Conservation (phyloP, 2,888 invertebrate genomes). For the Drosophila sordidapex region DNA sequence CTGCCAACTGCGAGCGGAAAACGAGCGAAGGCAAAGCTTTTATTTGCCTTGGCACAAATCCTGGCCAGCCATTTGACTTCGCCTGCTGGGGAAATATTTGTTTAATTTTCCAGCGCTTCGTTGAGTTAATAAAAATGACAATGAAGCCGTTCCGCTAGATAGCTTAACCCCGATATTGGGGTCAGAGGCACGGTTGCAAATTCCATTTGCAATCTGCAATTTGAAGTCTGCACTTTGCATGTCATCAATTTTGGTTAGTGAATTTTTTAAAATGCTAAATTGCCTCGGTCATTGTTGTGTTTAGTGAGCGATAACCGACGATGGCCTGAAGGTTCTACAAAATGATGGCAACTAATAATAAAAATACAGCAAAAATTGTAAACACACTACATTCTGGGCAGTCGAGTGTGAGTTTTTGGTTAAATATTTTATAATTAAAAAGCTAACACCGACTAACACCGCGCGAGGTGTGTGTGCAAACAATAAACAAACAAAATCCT, state of each 20-base stretch:
- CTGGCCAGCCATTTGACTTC: conserved; percentile 66
- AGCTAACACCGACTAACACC: conserved; percentile 83
- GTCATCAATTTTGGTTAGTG: conserved; percentile 74
- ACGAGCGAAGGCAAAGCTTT: conserved; percentile 34
- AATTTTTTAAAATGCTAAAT: conserved; percentile 77
- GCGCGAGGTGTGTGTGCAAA: conserved; percentile 82
- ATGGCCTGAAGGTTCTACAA: conserved; percentile 38
- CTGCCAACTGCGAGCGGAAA: not conserved
- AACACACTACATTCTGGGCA: conserved; percentile 45
- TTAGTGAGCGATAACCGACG: conserved; percentile 69
- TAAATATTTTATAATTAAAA: conserved; percentile 85
- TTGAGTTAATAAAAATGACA: conserved; percentile 79
- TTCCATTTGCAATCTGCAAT: conserved; percentile 24
- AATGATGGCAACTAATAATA: conserved; percentile 62
- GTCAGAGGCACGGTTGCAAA: conserved; percentile 5
- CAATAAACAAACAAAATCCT: conserved; percentile 84
- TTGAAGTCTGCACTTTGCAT: conserved; percentile 35
- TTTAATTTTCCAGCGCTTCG: conserved; percentile 69
- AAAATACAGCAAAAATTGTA: conserved; percentile 39
- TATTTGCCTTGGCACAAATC: conserved; percentile 75
- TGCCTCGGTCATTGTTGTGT: conserved; percentile 74
- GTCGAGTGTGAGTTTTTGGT: conserved; percentile 80
- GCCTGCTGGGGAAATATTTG: conserved; percentile 76
- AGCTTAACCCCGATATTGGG: conserved; percentile 7
- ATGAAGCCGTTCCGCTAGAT: conserved; percentile 64